Evolutionary conservation across 2,888 invertebrate species (phyloP), one percentile per base, ranked within the genome.

Genomic region (Alentia gelatinosa): DNA sequence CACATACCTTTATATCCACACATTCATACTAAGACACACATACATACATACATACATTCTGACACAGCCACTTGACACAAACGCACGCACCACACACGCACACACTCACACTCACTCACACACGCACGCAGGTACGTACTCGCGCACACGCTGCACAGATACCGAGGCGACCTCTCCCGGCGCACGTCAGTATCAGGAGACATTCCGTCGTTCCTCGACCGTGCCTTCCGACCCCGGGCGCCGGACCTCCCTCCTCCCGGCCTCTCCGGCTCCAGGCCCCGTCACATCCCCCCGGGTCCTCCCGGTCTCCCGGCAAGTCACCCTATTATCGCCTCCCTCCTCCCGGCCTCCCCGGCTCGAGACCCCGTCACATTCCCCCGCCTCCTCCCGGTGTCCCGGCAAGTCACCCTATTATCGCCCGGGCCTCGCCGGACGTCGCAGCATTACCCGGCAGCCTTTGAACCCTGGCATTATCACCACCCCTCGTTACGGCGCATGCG

Each of bases 401-500:
- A 3, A 26, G 30, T 26, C 0, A 26, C 68, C 30, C 68, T n/a
- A n/a, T n/a, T n/a, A n/a, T 30, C 68, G 30, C 68, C 68, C 33
- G 30, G n/a, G 30, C 30, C 26, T 30, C 68, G 3, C 26, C 68
- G 68, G 1, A 30, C 26, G 12, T 30, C 68, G 68, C 68, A 26
- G 30, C 26, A 68, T 68, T 68, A 30, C n/a, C n/a, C 30, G 68
- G 15, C 68, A 23, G 39, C 26, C 42, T 40, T 83, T 83, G 83
- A 83, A 83, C 83, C 83, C 26, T 83, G 83, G 42, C 83, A 83
- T 83, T 83, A 83, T 83, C 83, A 83, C n/a, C 83, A 26, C 0
- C 42, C 26, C 83, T 83, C 83, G 39, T 83, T 83, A 83, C 39
- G 42, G 42, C 23, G 37, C 39, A n/a, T n/a, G 83, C 39, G 68